Evolutionary conservation across 2,888 invertebrate genomes (phyloP).

Genomic region (Seladonia tumulorum): DNA sequence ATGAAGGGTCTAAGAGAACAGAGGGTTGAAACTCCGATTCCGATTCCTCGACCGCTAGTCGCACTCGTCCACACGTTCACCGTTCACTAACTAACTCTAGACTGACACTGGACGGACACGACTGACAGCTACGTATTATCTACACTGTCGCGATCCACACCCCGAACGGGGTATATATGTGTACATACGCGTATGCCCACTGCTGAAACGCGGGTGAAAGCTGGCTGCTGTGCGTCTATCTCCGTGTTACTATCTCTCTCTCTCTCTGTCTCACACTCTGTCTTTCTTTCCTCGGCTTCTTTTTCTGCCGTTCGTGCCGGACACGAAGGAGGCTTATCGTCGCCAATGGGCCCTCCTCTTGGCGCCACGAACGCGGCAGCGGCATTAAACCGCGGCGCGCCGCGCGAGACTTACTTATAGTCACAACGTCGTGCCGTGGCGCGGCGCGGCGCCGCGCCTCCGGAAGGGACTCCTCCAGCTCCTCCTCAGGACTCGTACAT

Average conservation of each 20-base stretch:
- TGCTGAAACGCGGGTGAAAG: slow-evolving; percentile 69
- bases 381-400: slow-evolving; percentile 82
- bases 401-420: slow-evolving; percentile 83
- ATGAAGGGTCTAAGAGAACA: too few species aligned
- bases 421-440: slow-evolving; percentile 73
- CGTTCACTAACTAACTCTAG: slow-evolving; percentile 50
- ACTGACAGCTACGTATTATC: slow-evolving; percentile 71
- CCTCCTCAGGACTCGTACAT: slow-evolving; percentile 70
- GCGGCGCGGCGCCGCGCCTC: slow-evolving; percentile 75
- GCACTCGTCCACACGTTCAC: slow-evolving; percentile 42
- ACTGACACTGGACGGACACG: slow-evolving; percentile 56
- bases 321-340: slow-evolving; percentile 73
- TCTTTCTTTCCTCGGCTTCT: slow-evolving; percentile 12
- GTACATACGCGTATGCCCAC: slow-evolving; percentile 56
- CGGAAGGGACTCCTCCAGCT: slow-evolving; percentile 66
- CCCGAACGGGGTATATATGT: slow-evolving; percentile 56
- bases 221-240: slow-evolving; percentile 64
- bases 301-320: slow-evolving; percentile 63
- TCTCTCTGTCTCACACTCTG: neutral
- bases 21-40: slow-evolving; percentile 12
- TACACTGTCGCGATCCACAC: slow-evolving; percentile 69
- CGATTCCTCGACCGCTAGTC: neutral
- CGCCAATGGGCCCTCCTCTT: slow-evolving; percentile 79
- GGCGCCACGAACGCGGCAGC: slow-evolving; percentile 83
- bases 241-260: slow-evolving; percentile 26